phyloP scores from a whole-genome alignment of 2,888 invertebrate genomes.

The Mythimna lalbum region DNA sequence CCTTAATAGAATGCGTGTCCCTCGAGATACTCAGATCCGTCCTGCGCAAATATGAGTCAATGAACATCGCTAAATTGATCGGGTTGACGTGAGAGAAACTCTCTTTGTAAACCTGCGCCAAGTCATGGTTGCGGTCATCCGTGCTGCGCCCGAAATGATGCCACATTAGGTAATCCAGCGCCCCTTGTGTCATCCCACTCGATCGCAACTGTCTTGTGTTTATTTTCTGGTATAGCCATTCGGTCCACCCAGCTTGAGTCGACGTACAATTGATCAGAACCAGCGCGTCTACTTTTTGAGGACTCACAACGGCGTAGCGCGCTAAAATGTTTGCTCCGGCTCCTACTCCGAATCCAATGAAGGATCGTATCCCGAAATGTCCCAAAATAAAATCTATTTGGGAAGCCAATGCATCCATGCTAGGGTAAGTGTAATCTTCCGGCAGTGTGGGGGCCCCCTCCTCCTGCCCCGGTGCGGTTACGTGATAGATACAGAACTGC shows the following conservation, averaged over 20 bases:
- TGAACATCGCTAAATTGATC: slow-evolving; percentile 97
- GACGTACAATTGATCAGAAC: slow-evolving; percentile 98
- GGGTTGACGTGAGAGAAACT: slow-evolving; percentile 99
- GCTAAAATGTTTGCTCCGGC: slow-evolving; percentile 99
- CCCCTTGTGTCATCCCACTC: slow-evolving; percentile 98
- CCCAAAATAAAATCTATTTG: slow-evolving; percentile 97
- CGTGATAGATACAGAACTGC: slow-evolving; percentile 99
- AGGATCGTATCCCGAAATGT: slow-evolving; percentile 96
- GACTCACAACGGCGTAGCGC: slow-evolving; percentile 96
- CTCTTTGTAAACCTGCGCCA: slow-evolving; percentile 97
- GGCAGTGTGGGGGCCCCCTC: slow-evolving; percentile 98
- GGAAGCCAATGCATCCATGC: slow-evolving; percentile 98
- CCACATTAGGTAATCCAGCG: slow-evolving; percentile 99
- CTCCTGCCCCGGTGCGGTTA: slow-evolving; percentile 99
- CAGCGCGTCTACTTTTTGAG: slow-evolving; percentile 97
- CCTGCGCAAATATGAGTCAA: slow-evolving; percentile 98
- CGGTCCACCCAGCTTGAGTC: slow-evolving; percentile 99
- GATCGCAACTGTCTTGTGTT: slow-evolving; percentile 96
- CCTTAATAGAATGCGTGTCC: slow-evolving; percentile 92
- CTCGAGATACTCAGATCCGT: slow-evolving; percentile 96
- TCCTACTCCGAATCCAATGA: slow-evolving; percentile 99
- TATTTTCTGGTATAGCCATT: slow-evolving; percentile 99
- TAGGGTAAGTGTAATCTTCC: slow-evolving; percentile 97
- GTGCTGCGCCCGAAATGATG: slow-evolving; percentile 98
- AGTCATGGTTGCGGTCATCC: slow-evolving; percentile 98